phyloP scores from a whole-genome alignment of 2,888 invertebrate genomes.

The Synergus japonicus region DNA sequence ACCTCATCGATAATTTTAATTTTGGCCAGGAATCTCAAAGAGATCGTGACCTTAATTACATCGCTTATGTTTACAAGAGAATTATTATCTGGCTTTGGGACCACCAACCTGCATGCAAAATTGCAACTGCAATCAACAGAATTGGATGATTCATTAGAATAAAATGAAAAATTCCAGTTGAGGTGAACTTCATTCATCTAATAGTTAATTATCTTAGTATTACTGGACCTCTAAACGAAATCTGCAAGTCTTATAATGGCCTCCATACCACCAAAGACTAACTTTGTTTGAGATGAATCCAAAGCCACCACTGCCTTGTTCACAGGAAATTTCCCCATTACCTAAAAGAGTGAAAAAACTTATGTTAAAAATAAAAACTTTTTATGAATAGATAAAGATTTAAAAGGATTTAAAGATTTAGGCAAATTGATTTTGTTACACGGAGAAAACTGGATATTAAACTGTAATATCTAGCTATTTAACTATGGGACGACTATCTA shows the following conservation, averaged over 20 bases:
- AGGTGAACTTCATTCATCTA: neutral
- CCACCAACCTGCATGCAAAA: neutral
- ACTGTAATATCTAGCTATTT: too few relatives aligned
- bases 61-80: constrained; percentile 10
- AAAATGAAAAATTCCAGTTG: too few relatives aligned
- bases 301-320: constrained; percentile 69
- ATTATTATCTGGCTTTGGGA: neutral
- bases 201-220: neutral
- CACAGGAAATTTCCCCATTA: constrained; percentile 63
- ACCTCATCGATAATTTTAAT: constrained; percentile 67
- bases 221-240: constrained; percentile 26
- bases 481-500: too few relatives aligned
- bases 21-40: constrained; percentile 45
- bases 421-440: too few relatives aligned
- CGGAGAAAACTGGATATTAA: too few relatives aligned
- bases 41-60: constrained; percentile 30
- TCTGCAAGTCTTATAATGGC: constrained; percentile 64
- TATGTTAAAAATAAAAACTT: neutral
- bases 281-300: constrained; percentile 63
- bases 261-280: constrained; percentile 74
- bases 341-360: constrained; percentile 54
- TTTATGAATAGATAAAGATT: too few relatives aligned
- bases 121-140: neutral
- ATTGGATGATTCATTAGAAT: neutral
- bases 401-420: too few relatives aligned